A percentile compares a stretch with the other conserved stretches of the same genome.
These are phyloP conservation scores for Chrysocyon brachyurus DNA, from an alignment of 2,797 vertebrate species.

Conservation along the genomic window DNA sequence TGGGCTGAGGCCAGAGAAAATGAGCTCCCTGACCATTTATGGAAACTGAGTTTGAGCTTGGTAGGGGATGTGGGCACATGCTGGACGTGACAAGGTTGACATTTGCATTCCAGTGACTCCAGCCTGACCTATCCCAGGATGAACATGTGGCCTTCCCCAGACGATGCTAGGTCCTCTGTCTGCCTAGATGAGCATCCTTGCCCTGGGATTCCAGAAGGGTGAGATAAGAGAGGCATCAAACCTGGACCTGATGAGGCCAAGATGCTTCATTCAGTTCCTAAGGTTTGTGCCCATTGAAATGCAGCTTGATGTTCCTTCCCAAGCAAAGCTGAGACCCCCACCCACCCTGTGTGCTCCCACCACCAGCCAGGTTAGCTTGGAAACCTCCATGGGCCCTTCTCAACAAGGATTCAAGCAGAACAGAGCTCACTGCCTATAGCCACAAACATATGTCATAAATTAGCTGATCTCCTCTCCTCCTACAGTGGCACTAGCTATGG, in stretches of 20 bases:
- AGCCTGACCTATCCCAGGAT: background rate
- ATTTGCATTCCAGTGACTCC: background rate
- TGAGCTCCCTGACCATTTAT: slow-evolving; percentile 41
- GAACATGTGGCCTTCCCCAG: background rate
- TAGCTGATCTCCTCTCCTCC: background rate
- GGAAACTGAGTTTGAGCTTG: background rate
- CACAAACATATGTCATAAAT: background rate
- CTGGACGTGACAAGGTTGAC: background rate
- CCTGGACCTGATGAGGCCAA: background rate
- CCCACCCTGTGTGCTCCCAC: background rate
- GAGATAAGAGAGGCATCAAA: accelerated
- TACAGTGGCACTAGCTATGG: too few relatives aligned
- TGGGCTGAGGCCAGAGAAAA: slow-evolving; percentile 42
- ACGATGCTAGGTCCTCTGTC: background rate
- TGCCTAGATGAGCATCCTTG: background rate
- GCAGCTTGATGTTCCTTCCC: background rate
- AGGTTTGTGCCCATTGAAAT: background rate
- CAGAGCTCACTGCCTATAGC: background rate
- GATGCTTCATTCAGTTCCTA: background rate
- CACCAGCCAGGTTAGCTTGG: background rate
- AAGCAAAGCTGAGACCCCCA: background rate
- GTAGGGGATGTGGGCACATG: background rate
- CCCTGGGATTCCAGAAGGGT: background rate
- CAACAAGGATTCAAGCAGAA: background rate
- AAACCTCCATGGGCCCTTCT: background rate